These are phyloP conservation scores for Furnarius figulus DNA, from an alignment of 2,113 vertebrate species.

Conservation along the genomic window DNA sequence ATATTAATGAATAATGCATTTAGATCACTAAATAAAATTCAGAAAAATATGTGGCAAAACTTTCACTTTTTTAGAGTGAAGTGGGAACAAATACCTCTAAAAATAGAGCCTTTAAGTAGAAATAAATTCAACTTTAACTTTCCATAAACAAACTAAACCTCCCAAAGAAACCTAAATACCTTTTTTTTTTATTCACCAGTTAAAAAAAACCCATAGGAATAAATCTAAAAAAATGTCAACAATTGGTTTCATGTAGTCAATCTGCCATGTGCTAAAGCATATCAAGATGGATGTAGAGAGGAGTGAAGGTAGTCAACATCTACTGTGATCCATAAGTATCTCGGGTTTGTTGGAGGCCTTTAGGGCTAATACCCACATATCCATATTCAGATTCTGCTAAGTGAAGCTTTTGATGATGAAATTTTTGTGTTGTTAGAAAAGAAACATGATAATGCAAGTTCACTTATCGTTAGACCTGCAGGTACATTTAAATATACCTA, in stretches of 20 bases:
- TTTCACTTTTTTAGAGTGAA: neutral
- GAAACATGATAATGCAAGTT: neutral
- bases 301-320: neutral
- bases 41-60: neutral
- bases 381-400: neutral
- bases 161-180: fast-evolving
- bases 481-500: neutral
- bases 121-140: neutral
- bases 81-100: neutral
- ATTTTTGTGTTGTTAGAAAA: neutral
- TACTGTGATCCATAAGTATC: neutral
- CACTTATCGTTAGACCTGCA: neutral
- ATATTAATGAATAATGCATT: neutral
- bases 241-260: neutral
- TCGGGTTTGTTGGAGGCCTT: neutral
- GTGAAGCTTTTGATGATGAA: neutral
- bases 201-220: neutral
- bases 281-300: neutral
- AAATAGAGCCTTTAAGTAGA: neutral
- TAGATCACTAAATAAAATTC: neutral
- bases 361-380: neutral
- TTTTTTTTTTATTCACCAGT: neutral
- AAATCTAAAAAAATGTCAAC: neutral
- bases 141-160: neutral
- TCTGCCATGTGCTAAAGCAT: neutral